Evolutionary conservation across 2,888 invertebrate species (phyloP), one percentile per base, ranked within the genome.

Genomic region (Cremastobaeus sp.): DNA sequence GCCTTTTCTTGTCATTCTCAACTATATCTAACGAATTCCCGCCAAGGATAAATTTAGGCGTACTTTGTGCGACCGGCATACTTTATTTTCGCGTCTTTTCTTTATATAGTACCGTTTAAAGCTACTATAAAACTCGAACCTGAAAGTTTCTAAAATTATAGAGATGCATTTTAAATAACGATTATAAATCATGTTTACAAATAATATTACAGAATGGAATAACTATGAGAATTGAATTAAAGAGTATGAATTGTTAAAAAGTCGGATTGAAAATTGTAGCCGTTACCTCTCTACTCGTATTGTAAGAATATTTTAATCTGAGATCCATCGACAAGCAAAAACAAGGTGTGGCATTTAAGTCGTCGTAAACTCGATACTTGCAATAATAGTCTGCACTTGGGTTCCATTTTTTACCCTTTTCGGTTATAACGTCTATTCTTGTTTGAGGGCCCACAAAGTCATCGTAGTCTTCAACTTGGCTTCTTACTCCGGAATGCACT

Each of bases 321-420:
- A 66, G 11, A 2, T 1, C 3, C 66, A 66, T 57, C 12, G 66
- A 57, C 32, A 66, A 8, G 17, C 66, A 66, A 18, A 66, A 66
- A 15, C 66, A 66, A 6, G 66, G 66, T 0, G 32, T 41, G 3
- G 15, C 0, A 25, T 5, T 57, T 18, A 57, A 66, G 6, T 66
- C 66, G 5, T 66, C 48, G 6, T 66, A 66, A 57, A 48, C 18
- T 0, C 57, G 47, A 34, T 66, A 66, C 41, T 66, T 66, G 39
- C 66, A 66, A 15, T 48, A 66, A 66, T 66, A 66, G 5, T 66
- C 57, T 3, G 15, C 17, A 48, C 8, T 55, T 11, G 66, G 66
- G 25, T 3, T 28, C 66, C 66, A 66, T 18, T 15, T 47, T 34
- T 66, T 66, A 2, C 66, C 66, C 12, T 55, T 65, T 20, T 65